Percentiles rank a stretch among this genome's conserved stretches.
phyloP scores from a whole-genome alignment of 1,140 invertebrate species.

The Zaprionus gabonicus region DNA sequence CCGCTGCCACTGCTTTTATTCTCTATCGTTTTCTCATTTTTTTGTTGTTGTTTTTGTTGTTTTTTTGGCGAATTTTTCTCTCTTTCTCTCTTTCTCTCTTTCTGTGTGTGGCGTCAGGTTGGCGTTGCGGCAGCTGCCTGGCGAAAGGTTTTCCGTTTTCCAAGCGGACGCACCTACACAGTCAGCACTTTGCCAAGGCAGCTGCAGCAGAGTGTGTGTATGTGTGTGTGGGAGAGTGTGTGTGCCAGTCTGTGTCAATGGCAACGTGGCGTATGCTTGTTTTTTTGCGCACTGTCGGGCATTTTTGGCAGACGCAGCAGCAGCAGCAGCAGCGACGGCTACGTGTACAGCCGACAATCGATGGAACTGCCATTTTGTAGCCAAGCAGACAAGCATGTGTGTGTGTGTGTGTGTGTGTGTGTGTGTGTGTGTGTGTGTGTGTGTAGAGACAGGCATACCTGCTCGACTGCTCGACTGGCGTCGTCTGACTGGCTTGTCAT shows the following conservation, averaged over 20 bases:
- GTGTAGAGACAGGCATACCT: constrained; percentile 17
- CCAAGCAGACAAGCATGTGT: constrained; percentile 8
- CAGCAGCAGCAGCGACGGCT: constrained; percentile 20
- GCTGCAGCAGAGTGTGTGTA: background rate
- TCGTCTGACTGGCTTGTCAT: constrained; percentile 57
- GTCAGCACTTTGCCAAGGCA: constrained; percentile 61
- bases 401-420: background rate
- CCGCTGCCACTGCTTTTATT: background rate
- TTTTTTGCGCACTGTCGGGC: constrained; percentile 19
- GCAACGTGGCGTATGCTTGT: constrained; percentile 62
- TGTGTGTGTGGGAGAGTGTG: constrained; percentile 17
- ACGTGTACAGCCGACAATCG: constrained; percentile 40
- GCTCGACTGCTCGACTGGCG: constrained; percentile 10
- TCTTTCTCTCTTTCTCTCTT: constrained; percentile 15
- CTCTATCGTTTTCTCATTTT: constrained; percentile 29
- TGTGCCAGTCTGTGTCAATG: constrained; percentile 21
- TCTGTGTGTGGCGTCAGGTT: constrained; percentile 71
- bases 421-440: background rate
- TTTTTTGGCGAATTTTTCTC: constrained; percentile 13
- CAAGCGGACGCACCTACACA: constrained; percentile 73
- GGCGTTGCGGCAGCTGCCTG: constrained; percentile 63
- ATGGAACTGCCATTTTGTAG: constrained; percentile 50
- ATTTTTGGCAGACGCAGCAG: constrained; percentile 57
- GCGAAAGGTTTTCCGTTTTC: constrained; percentile 50
- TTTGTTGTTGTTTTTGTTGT: constrained; percentile 34